These are phyloP conservation scores for Drosophila sproati DNA, from an alignment of 1,140 invertebrate genomes.

Conservation along the genomic window DNA sequence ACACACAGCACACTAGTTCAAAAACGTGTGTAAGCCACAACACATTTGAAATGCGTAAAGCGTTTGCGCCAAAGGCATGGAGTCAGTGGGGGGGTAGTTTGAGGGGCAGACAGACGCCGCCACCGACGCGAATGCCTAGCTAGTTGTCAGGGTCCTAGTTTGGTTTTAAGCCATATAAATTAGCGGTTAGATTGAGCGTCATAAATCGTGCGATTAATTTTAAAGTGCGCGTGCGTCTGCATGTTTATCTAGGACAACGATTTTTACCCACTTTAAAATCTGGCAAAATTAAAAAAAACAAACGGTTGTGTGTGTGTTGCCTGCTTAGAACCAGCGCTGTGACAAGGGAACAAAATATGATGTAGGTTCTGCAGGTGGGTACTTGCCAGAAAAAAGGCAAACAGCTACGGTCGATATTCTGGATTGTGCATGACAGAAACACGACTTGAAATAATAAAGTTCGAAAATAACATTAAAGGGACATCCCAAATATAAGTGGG, in stretches of 20 bases:
- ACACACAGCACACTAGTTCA: slow-evolving; percentile 20
- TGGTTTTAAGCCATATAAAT: slow-evolving; percentile 72
- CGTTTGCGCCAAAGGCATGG: slow-evolving; percentile 49
- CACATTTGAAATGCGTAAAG: slow-evolving; percentile 76
- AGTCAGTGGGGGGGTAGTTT: neutral
- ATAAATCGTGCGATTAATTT: slow-evolving; percentile 79
- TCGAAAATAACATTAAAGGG: neutral
- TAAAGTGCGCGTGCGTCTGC: slow-evolving; percentile 58
- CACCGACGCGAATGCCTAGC: slow-evolving; percentile 15
- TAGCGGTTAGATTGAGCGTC: slow-evolving; percentile 79
- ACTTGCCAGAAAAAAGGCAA: neutral
- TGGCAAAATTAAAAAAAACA: slow-evolving; percentile 21
- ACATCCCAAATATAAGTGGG: neutral
- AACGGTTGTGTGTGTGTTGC: neutral
- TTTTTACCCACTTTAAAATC: slow-evolving; percentile 29
- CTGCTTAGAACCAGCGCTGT: slow-evolving; percentile 3
- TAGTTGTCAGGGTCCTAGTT: slow-evolving; percentile 26
- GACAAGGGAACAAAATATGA: slow-evolving; percentile 28
- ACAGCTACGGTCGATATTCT: slow-evolving; percentile 1
- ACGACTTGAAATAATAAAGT: neutral
- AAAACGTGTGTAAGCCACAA: slow-evolving; percentile 56
- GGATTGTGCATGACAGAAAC: neutral
- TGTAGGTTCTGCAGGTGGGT: slow-evolving; percentile 15
- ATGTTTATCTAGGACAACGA: slow-evolving; percentile 61
- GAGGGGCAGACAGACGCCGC: slow-evolving; percentile 1